Conservation (phyloP, 2,888 invertebrate species). For the Drosophila quinaria region DNA sequence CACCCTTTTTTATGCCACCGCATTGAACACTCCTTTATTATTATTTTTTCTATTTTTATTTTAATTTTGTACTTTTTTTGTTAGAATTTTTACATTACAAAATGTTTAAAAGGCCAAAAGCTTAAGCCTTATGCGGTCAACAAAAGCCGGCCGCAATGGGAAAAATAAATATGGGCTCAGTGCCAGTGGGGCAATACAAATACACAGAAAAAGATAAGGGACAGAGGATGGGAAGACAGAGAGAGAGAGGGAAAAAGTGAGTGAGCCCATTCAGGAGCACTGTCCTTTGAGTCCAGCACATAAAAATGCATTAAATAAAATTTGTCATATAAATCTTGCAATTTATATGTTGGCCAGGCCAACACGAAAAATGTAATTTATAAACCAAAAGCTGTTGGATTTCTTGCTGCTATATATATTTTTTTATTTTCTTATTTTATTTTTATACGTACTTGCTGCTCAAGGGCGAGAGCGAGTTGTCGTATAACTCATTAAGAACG, state of each 20-base stretch:
- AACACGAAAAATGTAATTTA: slow-evolving; percentile 75
- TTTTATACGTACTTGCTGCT: slow-evolving; percentile 39
- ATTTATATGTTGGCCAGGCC: slow-evolving; percentile 74
- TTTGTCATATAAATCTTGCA: slow-evolving; percentile 82
- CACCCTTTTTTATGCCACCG: slow-evolving; percentile 24
- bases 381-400: slow-evolving; percentile 70
- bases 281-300: slow-evolving; percentile 58
- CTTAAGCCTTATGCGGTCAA: slow-evolving; percentile 76
- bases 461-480: slow-evolving; percentile 58
- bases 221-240: neutral
- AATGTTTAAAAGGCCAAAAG: slow-evolving; percentile 77
- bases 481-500: slow-evolving; percentile 77
- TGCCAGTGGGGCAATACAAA: slow-evolving; percentile 23
- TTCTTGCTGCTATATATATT: slow-evolving; percentile 16
- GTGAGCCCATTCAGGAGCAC: slow-evolving; percentile 27
- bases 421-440: slow-evolving; percentile 26
- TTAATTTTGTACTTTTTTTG: slow-evolving; percentile 37
- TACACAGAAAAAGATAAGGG: neutral
- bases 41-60: slow-evolving; percentile 14
- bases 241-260: neutral
- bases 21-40: slow-evolving; percentile 38
- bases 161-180: slow-evolving; percentile 74
- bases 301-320: slow-evolving; percentile 81
- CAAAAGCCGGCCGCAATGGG: slow-evolving; percentile 76
- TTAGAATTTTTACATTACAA: slow-evolving; percentile 65